phyloP scores from a whole-genome alignment of 2,113 vertebrate genomes.

The Taxidea taxus region DNA sequence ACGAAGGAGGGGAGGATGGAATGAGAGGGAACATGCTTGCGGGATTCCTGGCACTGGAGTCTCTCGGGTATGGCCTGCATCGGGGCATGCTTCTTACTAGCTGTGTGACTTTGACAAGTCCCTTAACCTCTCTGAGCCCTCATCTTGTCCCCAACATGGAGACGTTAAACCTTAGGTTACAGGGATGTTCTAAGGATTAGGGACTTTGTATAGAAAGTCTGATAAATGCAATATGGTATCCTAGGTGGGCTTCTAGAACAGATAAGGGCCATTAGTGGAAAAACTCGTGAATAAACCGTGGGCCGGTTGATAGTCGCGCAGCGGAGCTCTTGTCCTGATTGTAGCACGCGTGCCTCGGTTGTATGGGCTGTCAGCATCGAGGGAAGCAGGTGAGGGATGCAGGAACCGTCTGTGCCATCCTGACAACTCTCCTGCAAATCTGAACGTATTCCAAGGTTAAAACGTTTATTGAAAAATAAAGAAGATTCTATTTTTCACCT shows the following conservation, averaged over 20 bases:
- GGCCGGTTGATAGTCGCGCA: neutral
- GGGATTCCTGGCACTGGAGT: neutral
- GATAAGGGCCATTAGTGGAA: neutral
- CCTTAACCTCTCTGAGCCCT: neutral
- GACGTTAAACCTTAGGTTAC: neutral
- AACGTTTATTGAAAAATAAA: neutral
- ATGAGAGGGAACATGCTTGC: neutral
- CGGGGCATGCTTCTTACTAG: neutral
- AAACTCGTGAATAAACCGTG: neutral
- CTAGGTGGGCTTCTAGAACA: neutral
- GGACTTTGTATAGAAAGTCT: neutral
- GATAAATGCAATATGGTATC: too few relatives aligned
- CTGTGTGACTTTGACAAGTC: neutral
- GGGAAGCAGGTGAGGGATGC: neutral
- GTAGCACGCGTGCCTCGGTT: neutral
- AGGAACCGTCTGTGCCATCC: neutral
- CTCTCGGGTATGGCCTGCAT: neutral
- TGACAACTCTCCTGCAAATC: neutral
- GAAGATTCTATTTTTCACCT: neutral
- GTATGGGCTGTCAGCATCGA: neutral
- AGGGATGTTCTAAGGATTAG: neutral
- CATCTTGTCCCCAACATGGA: neutral
- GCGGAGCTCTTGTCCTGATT: neutral
- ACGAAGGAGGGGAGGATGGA: too few relatives aligned
- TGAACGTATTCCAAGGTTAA: neutral